These are phyloP conservation scores for Tautogolabrus adspersus DNA, from an alignment of 2,113 vertebrate genomes.

Conservation along the genomic window DNA sequence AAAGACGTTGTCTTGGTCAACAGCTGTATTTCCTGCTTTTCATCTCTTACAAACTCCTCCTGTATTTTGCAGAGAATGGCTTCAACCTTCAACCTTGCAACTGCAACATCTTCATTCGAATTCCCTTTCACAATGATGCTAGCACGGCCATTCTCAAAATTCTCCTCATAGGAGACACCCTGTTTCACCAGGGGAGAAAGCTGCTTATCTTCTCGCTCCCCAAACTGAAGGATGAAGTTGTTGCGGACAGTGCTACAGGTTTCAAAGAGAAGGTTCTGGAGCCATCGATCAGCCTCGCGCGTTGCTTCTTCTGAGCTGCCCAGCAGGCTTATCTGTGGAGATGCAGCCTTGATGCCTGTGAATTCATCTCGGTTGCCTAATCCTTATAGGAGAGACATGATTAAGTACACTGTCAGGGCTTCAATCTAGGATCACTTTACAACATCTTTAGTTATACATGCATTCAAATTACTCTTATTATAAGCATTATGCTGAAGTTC, in stretches of 20 bases:
- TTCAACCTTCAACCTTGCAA: conserved; percentile 79
- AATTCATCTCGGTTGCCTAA: fast-evolving
- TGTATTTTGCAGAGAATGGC: conserved; percentile 82
- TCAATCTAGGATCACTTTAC: not conserved
- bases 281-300: conserved; percentile 83
- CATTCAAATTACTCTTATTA: not conserved
- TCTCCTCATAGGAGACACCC: conserved; percentile 71
- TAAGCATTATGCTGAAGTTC: not conserved
- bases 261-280: not conserved
- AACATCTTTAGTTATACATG: not conserved
- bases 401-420: not conserved
- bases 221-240: conserved; percentile 84
- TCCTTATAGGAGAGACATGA: conserved; percentile 6
- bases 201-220: conserved; percentile 73
- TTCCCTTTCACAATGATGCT: conserved; percentile 77
- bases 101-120: conserved; percentile 12
- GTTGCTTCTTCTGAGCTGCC: conserved; percentile 18
- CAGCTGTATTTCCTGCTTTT: conserved; percentile 3
- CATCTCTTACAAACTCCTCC: conserved; percentile 64
- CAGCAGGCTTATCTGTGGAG: conserved; percentile 72
- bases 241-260: conserved; percentile 34
- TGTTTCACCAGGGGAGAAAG: conserved; percentile 54
- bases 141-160: conserved; percentile 60
- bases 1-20: fast-evolving
- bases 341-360: not conserved